Percentiles rank a stretch among this genome's conserved stretches.
phyloP scores from a whole-genome alignment of 2,888 invertebrate species.

The Protodeltote pygarga region DNA sequence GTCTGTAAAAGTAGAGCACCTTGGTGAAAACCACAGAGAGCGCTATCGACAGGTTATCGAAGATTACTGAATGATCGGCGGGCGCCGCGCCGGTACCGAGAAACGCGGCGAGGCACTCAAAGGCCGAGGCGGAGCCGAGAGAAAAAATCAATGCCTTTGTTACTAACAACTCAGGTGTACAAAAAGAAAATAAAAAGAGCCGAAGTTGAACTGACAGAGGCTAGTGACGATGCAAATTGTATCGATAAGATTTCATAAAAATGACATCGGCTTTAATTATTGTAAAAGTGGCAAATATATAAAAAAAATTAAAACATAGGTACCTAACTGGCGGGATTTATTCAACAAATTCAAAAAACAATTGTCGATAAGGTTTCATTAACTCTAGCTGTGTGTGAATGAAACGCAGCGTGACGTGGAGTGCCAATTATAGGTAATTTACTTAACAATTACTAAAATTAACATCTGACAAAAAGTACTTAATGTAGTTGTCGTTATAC shows the following conservation, averaged over 20 bases:
- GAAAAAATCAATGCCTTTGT: conserved; percentile 84
- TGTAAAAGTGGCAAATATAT: too few relatives aligned
- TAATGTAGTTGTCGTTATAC: too few relatives aligned
- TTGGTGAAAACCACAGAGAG: conserved; percentile 35
- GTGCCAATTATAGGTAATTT: too few relatives aligned
- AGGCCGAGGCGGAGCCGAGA: conserved; percentile 73
- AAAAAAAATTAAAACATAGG: background rate
- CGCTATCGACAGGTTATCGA: conserved; percentile 60
- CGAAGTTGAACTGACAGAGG: conserved; percentile 67
- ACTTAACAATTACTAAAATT: too few relatives aligned
- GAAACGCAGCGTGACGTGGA: too few relatives aligned
- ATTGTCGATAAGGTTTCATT: too few relatives aligned
- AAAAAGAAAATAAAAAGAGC: conserved; percentile 74
- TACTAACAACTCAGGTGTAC: conserved; percentile 84
- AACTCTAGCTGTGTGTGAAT: too few relatives aligned
- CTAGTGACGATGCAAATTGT: conserved; percentile 68
- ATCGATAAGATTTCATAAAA: conserved; percentile 65
- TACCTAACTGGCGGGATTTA: background rate
- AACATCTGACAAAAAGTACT: too few relatives aligned
- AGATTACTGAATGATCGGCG: conserved; percentile 78
- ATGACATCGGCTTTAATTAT: too few relatives aligned
- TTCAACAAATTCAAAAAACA: too few relatives aligned
- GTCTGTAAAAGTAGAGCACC: conserved; percentile 34
- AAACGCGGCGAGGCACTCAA: conserved; percentile 77
- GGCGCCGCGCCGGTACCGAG: conserved; percentile 75